A percentile compares a stretch with the other conserved stretches of the same genome.
Evolutionary conservation across 2,797 vertebrate species (phyloP).

Genomic region (Coilia nasus): DNA sequence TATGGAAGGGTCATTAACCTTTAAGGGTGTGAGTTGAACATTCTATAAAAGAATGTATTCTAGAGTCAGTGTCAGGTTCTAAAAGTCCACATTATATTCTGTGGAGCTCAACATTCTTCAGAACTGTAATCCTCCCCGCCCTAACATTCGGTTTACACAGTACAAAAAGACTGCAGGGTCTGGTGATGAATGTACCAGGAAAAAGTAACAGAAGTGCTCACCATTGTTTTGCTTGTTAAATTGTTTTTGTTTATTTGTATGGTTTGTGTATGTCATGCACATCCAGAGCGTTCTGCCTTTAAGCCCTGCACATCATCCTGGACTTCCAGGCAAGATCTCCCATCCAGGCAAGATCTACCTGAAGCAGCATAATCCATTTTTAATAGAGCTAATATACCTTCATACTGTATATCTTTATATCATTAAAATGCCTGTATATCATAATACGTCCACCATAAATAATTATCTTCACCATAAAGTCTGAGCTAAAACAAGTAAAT

Average conservation of each 20-base stretch:
- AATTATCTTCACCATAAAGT: not conserved
- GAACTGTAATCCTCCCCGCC: too few species aligned
- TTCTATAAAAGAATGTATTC: too few species aligned
- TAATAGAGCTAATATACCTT: not conserved
- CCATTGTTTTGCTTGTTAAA: not conserved
- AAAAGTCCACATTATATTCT: too few species aligned
- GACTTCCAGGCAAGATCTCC: too few species aligned
- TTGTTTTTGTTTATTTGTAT: not conserved
- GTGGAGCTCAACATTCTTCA: too few species aligned
- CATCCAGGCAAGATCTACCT: not conserved
- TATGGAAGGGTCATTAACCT: not conserved
- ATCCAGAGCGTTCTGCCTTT: too few species aligned
- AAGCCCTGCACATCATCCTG: too few species aligned
- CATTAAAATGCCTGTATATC: too few species aligned
- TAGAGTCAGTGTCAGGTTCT: too few species aligned
- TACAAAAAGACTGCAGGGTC: not conserved
- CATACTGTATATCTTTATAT: too few species aligned
- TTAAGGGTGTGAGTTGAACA: too few species aligned
- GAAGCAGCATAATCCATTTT: not conserved
- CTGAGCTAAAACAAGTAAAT: not conserved
- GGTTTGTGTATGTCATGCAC: not conserved
- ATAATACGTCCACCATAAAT: not conserved
- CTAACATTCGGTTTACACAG: too few species aligned
- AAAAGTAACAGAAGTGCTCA: not conserved
- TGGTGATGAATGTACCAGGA: not conserved